Conservation (phyloP, 2,113 vertebrate species). For the Ranitomeya imitator region DNA sequence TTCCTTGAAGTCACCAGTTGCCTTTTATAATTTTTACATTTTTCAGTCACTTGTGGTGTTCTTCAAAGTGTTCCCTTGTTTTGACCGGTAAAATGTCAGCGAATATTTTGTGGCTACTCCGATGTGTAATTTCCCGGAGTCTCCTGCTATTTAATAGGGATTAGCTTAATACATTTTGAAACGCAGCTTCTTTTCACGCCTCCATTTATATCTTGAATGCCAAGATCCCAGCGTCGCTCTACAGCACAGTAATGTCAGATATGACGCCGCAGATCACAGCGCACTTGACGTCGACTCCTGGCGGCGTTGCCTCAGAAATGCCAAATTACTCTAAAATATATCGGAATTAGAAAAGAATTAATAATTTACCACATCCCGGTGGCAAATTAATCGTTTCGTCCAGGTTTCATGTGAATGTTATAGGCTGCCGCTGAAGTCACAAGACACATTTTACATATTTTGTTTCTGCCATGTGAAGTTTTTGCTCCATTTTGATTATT, state of each 20-base stretch:
- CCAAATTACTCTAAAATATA: constrained; percentile 42
- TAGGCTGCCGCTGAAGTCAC: constrained; percentile 25
- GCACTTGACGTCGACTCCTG: constrained; percentile 26
- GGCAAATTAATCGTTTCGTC: background rate
- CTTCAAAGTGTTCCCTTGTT: background rate
- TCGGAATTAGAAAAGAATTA: constrained; percentile 44
- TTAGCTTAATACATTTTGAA: constrained; percentile 9
- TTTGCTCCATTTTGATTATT: background rate
- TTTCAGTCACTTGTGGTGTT: too few relatives aligned
- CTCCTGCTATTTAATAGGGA: constrained; percentile 26
- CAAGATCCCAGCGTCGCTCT: background rate
- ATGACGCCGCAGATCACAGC: constrained; percentile 20
- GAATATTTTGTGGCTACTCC: background rate
- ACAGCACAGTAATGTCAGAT: constrained; percentile 45
- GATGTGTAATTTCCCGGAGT: background rate
- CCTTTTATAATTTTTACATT: background rate
- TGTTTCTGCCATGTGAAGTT: background rate
- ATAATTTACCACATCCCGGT: constrained; percentile 35
- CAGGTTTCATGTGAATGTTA: constrained; percentile 33
- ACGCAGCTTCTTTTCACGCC: constrained; percentile 11
- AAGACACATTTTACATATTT: background rate
- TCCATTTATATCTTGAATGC: constrained; percentile 10
- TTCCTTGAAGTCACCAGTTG: background rate
- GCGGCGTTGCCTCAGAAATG: constrained; percentile 26
- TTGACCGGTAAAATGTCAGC: background rate